Conservation (phyloP, 2,797 vertebrate genomes). For the Pipistrellus pygmaeus region DNA sequence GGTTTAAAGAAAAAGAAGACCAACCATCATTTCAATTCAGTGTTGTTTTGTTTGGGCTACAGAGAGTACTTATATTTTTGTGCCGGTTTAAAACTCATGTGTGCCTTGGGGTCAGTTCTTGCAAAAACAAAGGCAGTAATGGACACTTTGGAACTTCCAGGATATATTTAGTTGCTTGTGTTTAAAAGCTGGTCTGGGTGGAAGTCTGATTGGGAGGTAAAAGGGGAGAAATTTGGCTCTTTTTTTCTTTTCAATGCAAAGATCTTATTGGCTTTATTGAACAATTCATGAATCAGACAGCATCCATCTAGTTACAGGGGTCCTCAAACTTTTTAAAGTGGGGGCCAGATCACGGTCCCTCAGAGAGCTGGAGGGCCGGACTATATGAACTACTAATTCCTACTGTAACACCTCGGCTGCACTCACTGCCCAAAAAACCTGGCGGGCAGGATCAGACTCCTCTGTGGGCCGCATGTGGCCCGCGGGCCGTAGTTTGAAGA, state of each 20-base stretch:
- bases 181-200: background rate
- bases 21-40: background rate
- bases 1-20: slow-evolving; percentile 15
- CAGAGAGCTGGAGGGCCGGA: too few relatives aligned
- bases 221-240: background rate
- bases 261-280: background rate
- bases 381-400: too few relatives aligned
- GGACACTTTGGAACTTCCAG: background rate
- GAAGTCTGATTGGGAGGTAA: background rate
- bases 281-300: background rate
- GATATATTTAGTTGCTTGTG: slow-evolving; percentile 20
- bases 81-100: background rate
- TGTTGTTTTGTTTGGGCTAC: background rate
- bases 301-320: background rate
- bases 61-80: background rate
- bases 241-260: background rate
- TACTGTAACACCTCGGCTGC: too few relatives aligned
- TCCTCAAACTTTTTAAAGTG: too few relatives aligned
- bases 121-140: background rate
- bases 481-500: too few relatives aligned
- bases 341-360: too few relatives aligned
- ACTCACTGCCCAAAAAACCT: too few relatives aligned
- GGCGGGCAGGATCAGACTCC: too few relatives aligned
- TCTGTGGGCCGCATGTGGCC: too few relatives aligned
- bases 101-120: background rate